Percentiles rank a stretch among this genome's conserved stretches.
Conservation (phyloP, 1,140 invertebrate genomes). For the Mycetomoellerius zeteki region DNA sequence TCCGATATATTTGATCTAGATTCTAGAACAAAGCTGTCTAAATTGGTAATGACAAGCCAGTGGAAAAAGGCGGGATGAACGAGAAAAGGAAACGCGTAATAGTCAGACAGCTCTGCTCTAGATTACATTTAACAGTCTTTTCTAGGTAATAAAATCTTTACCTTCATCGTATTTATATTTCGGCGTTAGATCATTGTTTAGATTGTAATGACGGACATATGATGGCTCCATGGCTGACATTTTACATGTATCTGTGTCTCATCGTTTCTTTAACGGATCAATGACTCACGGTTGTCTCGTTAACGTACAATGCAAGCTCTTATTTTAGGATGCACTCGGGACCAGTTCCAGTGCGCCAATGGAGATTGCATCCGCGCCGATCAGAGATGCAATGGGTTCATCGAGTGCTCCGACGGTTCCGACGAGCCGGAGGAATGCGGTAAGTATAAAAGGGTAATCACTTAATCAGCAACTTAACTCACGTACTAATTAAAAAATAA, state of each 20-base stretch:
- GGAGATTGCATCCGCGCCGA: constrained; percentile 88
- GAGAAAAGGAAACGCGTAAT: background rate
- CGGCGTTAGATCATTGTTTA: constrained; percentile 69
- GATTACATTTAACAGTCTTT: constrained; percentile 34
- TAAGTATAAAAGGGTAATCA: constrained; percentile 81
- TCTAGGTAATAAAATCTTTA: constrained; percentile 50
- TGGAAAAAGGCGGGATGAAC: background rate
- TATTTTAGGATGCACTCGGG: constrained; percentile 83
- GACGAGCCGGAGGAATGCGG: constrained; percentile 90
- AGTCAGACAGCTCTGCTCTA: constrained; percentile 24
- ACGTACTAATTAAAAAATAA: background rate
- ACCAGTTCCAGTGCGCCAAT: constrained; percentile 88
- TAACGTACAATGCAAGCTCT: constrained; percentile 30
- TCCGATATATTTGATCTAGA: constrained; percentile 36
- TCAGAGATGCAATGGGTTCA: constrained; percentile 87
- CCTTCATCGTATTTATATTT: constrained; percentile 59
- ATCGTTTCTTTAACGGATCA: constrained; percentile 37
- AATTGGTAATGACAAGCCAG: background rate
- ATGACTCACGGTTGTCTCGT: constrained; percentile 16
- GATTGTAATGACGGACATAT: constrained; percentile 55
- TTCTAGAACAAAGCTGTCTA: constrained; percentile 21
- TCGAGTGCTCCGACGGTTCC: constrained; percentile 90
- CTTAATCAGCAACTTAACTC: background rate
- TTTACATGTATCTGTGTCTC: constrained; percentile 62
- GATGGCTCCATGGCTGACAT: constrained; percentile 49